Percentiles rank a stretch among this genome's conserved stretches.
phyloP scores from a whole-genome alignment of 2,797 vertebrate genomes.

The Squalus acanthias region DNA sequence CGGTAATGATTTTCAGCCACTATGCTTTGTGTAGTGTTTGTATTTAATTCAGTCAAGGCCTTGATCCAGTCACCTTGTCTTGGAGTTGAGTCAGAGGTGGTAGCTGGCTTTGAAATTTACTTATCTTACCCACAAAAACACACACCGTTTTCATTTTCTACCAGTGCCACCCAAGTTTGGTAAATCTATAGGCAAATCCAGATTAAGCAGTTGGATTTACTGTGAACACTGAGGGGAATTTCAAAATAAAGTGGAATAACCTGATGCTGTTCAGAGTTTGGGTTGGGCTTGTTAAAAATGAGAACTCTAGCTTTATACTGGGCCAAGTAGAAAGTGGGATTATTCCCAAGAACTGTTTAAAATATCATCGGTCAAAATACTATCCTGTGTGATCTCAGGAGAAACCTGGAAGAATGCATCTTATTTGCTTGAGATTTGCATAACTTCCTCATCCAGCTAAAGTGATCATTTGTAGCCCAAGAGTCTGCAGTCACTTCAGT shows the following conservation, averaged over 20 bases:
- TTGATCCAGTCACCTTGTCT: background rate
- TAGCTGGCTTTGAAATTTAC: background rate
- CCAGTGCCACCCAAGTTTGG: background rate
- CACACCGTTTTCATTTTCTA: background rate
- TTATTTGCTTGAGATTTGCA: background rate
- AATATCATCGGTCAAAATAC: background rate
- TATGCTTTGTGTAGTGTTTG: background rate
- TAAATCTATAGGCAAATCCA: background rate
- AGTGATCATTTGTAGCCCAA: background rate
- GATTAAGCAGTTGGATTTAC: background rate
- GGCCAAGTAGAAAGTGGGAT: background rate
- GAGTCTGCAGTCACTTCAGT: background rate
- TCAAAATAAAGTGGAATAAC: background rate
- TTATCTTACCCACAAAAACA: background rate
- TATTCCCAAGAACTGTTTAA: background rate
- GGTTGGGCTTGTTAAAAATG: background rate
- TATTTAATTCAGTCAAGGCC: background rate
- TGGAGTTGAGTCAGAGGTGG: background rate
- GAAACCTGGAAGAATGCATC: background rate
- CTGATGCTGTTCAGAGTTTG: background rate
- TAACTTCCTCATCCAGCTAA: background rate
- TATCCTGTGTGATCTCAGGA: background rate
- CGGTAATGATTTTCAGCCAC: background rate
- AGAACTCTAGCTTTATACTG: background rate
- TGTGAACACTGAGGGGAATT: background rate